phyloP scores from a whole-genome alignment of 2,113 vertebrate genomes.

The Orycteropus afer region DNA sequence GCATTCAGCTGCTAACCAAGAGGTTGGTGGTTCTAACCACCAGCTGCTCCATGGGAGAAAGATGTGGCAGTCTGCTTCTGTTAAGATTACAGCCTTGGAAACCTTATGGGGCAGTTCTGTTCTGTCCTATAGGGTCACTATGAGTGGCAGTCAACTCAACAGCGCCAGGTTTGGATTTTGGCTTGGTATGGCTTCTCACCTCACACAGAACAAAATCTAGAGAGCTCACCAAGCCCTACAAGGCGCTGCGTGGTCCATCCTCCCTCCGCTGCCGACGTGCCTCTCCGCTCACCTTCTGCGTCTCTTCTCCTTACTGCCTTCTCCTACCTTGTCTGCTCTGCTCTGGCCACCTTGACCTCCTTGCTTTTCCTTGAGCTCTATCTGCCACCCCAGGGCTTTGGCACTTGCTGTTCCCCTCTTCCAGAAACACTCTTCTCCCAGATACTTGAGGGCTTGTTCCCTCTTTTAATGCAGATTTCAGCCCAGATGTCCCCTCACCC shows the following conservation, averaged over 20 bases:
- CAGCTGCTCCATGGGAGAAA: too few relatives aligned
- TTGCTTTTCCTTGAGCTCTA: neutral
- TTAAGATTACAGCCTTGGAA: too few relatives aligned
- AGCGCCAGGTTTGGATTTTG: too few relatives aligned
- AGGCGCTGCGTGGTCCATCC: neutral
- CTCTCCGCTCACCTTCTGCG: neutral
- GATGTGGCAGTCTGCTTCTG: too few relatives aligned
- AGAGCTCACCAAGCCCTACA: neutral
- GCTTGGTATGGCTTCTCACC: neutral
- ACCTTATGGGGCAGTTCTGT: too few relatives aligned
- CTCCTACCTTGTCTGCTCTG: neutral
- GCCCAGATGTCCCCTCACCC: neutral
- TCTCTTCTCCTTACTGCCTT: neutral
- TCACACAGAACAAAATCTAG: neutral
- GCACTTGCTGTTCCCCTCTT: neutral
- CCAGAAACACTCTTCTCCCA: neutral
- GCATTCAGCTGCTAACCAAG: too few relatives aligned
- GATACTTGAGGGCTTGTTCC: neutral
- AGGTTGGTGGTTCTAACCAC: too few relatives aligned
- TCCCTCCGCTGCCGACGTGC: neutral
- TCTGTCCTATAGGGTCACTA: too few relatives aligned
- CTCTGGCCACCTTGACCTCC: neutral
- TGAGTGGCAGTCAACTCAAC: too few relatives aligned
- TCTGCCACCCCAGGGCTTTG: neutral
- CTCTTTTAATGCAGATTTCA: neutral